These are phyloP conservation scores for Platyscapa corneri DNA, from an alignment of 1,140 invertebrate species.

Conservation along the genomic window DNA sequence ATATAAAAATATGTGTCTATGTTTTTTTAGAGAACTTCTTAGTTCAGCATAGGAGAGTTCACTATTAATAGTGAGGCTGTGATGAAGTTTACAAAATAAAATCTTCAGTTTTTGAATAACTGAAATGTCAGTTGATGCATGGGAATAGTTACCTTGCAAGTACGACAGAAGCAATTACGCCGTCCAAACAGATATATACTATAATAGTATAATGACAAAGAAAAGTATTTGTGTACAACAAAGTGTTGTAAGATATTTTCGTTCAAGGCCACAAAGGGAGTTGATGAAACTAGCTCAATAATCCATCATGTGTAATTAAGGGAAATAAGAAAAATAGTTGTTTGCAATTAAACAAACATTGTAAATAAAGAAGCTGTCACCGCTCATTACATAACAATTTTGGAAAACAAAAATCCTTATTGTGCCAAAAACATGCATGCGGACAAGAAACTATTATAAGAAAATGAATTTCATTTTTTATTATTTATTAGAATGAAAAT, in stretches of 20 bases:
- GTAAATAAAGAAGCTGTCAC: neutral
- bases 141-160: conserved; percentile 30
- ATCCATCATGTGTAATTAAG: conserved; percentile 16
- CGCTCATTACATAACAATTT: conserved; percentile 28
- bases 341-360: neutral
- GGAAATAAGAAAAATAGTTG: conserved; percentile 2
- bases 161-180: conserved; percentile 52
- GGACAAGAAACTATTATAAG: conserved; percentile 33
- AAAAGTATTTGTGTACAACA: conserved; percentile 47
- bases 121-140: conserved; percentile 32
- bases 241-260: conserved; percentile 27
- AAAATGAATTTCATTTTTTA: conserved; percentile 45
- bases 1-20: conserved; percentile 56
- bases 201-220: conserved; percentile 40
- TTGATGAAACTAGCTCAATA: neutral
- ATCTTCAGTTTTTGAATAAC: conserved; percentile 43
- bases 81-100: conserved; percentile 63
- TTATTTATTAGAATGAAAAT: conserved; percentile 50
- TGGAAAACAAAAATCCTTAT: neutral
- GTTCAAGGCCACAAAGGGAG: neutral
- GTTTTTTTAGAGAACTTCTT: conserved; percentile 72
- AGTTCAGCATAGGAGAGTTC: conserved; percentile 71
- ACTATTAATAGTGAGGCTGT: conserved; percentile 70
- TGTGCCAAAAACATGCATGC: conserved; percentile 50
- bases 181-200: conserved; percentile 47